Percentiles rank a stretch among this genome's conserved stretches.
Evolutionary conservation across 2,888 invertebrate genomes (phyloP).

Genomic region (Teinopalpus imperialis): DNA sequence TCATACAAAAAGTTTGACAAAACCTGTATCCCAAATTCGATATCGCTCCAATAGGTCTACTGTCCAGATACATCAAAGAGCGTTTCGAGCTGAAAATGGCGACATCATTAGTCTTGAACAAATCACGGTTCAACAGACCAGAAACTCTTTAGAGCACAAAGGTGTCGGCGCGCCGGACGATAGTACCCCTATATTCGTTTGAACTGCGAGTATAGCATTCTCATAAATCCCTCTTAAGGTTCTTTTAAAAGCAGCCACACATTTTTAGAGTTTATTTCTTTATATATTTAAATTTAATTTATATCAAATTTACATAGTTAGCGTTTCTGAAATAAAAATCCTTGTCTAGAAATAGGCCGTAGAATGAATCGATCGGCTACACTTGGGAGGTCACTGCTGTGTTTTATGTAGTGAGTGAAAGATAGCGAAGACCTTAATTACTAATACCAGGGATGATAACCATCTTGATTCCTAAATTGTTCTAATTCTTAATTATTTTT

Average conservation of each 20-base stretch:
- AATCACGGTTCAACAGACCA: slow-evolving; percentile 53
- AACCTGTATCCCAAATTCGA: slow-evolving; percentile 20
- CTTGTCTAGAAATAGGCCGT: too few relatives aligned
- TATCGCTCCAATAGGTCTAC: slow-evolving; percentile 24
- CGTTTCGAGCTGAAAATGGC: slow-evolving; percentile 38
- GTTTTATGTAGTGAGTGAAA: too few relatives aligned
- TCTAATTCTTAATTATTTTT: too few relatives aligned
- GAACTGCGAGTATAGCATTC: slow-evolving; percentile 30
- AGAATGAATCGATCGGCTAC: too few relatives aligned
- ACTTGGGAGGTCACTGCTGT: too few relatives aligned
- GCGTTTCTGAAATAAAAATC: too few relatives aligned
- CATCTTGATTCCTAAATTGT: too few relatives aligned
- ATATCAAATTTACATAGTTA: too few relatives aligned
- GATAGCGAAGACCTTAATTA: too few relatives aligned
- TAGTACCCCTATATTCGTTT: slow-evolving; percentile 35
- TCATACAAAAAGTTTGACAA: slow-evolving; percentile 11
- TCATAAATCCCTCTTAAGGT: slow-evolving; percentile 13
- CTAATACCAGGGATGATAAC: too few relatives aligned
- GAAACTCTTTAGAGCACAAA: slow-evolving; percentile 54
- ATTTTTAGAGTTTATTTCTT: neutral
- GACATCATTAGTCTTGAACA: slow-evolving; percentile 58
- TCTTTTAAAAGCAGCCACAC: slow-evolving; percentile 11
- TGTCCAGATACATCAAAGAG: slow-evolving; percentile 35
- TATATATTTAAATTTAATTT: too few relatives aligned
- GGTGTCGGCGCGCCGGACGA: slow-evolving; percentile 43